Percentiles rank a stretch among this genome's conserved stretches.
Conservation (phyloP, 35 echinoderm and acorn worm genomes). For the Acanthaster planci region DNA sequence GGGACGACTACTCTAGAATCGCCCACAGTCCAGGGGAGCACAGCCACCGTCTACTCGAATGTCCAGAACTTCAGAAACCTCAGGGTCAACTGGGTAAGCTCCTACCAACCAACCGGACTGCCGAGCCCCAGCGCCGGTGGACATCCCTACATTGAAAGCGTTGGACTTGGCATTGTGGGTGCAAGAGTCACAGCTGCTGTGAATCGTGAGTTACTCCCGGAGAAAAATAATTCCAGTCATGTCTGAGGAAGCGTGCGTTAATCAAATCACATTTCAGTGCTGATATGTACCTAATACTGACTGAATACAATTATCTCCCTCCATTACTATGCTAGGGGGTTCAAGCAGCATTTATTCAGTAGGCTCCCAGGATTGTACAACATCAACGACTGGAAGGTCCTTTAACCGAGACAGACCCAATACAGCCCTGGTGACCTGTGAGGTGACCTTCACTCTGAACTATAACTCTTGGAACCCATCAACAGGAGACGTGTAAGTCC, state of each 20-base stretch:
- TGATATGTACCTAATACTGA: too few relatives aligned
- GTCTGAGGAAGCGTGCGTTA: too few relatives aligned
- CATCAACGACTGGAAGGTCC: background rate
- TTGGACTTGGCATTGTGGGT: background rate
- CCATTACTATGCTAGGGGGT: too few relatives aligned
- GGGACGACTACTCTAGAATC: constrained; percentile 37
- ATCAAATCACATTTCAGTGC: too few relatives aligned
- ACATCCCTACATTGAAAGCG: background rate
- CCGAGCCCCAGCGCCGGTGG: background rate
- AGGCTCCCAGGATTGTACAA: too few relatives aligned
- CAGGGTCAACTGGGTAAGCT: background rate
- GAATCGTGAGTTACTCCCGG: background rate
- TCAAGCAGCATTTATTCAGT: too few relatives aligned
- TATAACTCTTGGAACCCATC: background rate
- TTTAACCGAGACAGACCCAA: background rate
- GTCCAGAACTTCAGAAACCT: background rate
- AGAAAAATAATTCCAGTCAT: too few relatives aligned
- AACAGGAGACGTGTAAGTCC: constrained; percentile 9
- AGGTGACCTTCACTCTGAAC: background rate
- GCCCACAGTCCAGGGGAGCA: constrained; percentile 1
- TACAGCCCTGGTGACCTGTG: background rate
- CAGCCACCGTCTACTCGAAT: background rate
- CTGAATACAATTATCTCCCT: too few relatives aligned
- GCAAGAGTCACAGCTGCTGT: background rate
- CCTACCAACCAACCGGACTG: background rate